These are phyloP conservation scores for Falco punctatus DNA, from an alignment of 2,113 vertebrate genomes.

Conservation along the genomic window DNA sequence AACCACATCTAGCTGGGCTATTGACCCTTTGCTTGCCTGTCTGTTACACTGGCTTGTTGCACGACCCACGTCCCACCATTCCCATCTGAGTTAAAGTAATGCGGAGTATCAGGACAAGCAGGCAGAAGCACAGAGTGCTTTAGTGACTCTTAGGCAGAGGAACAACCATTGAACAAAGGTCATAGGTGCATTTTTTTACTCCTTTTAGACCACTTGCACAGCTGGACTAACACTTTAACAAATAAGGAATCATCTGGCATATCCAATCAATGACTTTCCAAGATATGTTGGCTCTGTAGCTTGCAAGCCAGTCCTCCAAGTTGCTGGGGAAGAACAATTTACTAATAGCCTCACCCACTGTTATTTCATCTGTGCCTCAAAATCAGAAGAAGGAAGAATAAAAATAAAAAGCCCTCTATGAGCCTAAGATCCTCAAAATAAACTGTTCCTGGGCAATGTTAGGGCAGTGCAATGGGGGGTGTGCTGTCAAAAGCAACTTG, in stretches of 20 bases:
- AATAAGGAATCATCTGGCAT: not conserved
- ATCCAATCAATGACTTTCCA: not conserved
- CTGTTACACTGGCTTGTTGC: not conserved
- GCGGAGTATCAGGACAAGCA: not conserved
- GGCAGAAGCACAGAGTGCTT: not conserved
- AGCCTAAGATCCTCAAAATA: not conserved
- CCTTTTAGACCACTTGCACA: not conserved
- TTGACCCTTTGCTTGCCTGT: constrained; percentile 18
- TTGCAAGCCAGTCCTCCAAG: not conserved
- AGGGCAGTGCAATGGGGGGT: not conserved
- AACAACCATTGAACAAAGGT: not conserved
- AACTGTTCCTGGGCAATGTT: not conserved
- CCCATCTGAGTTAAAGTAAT: not conserved
- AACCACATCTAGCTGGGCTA: not conserved
- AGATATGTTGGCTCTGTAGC: not conserved
- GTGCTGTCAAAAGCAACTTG: not conserved
- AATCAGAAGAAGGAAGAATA: not conserved
- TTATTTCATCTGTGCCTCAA: not conserved
- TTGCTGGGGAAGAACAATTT: not conserved
- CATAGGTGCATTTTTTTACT: not conserved
- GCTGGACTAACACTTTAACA: not conserved
- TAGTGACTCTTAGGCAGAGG: not conserved
- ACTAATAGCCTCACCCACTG: not conserved
- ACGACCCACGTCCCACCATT: not conserved
- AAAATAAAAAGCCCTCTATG: not conserved